phyloP scores from a whole-genome alignment of 2,113 vertebrate species.

The Ramphastos sulfuratus region DNA sequence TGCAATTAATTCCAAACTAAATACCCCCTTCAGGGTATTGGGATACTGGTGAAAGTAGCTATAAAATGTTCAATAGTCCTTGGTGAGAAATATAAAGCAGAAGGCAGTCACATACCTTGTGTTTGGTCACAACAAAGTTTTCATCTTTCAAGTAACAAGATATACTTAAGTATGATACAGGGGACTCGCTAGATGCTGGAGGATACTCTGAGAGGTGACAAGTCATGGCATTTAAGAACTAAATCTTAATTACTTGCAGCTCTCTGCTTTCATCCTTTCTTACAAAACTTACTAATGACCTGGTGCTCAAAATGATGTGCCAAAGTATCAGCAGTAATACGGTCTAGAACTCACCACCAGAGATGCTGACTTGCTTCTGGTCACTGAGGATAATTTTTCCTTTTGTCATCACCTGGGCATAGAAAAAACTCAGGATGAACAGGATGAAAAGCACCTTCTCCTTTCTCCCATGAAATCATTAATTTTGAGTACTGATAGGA shows the following conservation, averaged over 20 bases:
- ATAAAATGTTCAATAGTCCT: not conserved
- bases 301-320: not conserved
- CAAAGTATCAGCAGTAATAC: not conserved
- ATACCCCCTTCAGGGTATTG: not conserved
- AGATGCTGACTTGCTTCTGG: slow-evolving; percentile 53
- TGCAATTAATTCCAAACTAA: not conserved
- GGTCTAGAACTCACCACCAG: slow-evolving; percentile 34
- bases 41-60: not conserved
- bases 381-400: slow-evolving; percentile 75
- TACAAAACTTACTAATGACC: not conserved
- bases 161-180: not conserved
- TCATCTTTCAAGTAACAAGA: not conserved
- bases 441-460: not conserved
- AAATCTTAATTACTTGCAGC: not conserved
- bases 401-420: slow-evolving; percentile 75
- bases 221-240: not conserved
- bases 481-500: not conserved
- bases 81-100: not conserved
- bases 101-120: not conserved
- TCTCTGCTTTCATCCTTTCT: not conserved
- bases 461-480: not conserved
- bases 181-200: not conserved
- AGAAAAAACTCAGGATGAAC: not conserved
- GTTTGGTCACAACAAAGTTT: not conserved
- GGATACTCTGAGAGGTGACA: not conserved